Percentiles rank a stretch among this genome's conserved stretches.
phyloP scores from a whole-genome alignment of 2,113 vertebrate species.

The Apeltes quadracus region DNA sequence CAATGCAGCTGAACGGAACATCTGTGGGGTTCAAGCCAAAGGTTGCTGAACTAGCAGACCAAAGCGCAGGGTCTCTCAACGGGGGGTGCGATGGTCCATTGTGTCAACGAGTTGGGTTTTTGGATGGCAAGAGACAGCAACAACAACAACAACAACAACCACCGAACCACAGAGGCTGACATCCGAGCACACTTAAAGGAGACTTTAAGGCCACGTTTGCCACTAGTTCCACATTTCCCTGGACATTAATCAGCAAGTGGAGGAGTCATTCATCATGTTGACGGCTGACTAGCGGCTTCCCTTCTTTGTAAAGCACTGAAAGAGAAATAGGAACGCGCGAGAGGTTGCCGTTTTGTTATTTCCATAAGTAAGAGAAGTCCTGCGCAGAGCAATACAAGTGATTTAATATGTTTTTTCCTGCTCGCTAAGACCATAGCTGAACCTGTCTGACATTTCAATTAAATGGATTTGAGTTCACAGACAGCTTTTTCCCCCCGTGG shows the following conservation, averaged over 20 bases:
- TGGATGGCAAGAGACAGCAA: not conserved
- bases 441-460: conserved; percentile 17
- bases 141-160: not conserved
- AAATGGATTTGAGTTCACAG: conserved; percentile 42
- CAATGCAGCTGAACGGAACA: conserved; percentile 45
- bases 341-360: not conserved
- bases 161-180: conserved; percentile 10
- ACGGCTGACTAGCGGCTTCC: conserved; percentile 35
- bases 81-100: not conserved
- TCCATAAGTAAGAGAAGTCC: not conserved
- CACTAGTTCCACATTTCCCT: conserved; percentile 44
- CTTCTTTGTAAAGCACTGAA: not conserved
- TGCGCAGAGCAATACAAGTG: not conserved
- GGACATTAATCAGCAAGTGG: conserved; percentile 50
- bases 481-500: not conserved
- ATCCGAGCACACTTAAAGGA: conserved; percentile 6
- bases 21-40: conserved; percentile 54
- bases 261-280: conserved; percentile 51
- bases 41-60: conserved; percentile 20
- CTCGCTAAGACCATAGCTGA: conserved; percentile 22
- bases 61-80: not conserved
- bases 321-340: not conserved
- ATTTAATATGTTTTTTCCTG: conserved; percentile 11
- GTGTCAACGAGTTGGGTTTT: conserved; percentile 15
- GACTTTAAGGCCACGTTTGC: conserved; percentile 23